phyloP scores from a whole-genome alignment of 2,113 vertebrate genomes.

The Octodon degus region DNA sequence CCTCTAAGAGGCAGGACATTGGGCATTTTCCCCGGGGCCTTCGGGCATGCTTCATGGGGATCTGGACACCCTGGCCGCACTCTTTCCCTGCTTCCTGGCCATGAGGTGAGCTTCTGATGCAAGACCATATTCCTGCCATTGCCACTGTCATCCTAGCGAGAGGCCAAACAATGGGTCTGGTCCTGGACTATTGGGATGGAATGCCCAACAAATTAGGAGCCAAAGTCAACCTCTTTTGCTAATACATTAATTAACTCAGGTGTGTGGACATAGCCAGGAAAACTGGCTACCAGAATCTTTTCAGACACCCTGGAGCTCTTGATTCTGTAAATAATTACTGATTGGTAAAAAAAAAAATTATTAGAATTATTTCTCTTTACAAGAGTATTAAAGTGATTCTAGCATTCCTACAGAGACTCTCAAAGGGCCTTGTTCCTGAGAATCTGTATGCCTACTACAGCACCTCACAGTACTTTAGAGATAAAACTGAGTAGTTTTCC shows the following conservation, averaged over 20 bases:
- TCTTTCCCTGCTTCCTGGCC: background rate
- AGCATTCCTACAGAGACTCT: conserved; percentile 31
- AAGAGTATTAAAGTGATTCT: conserved; percentile 31
- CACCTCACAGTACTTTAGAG: background rate
- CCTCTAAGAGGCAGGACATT: too few relatives aligned
- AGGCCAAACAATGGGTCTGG: background rate
- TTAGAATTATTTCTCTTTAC: conserved; percentile 59
- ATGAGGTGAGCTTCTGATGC: background rate
- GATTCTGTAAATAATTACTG: conserved; percentile 46
- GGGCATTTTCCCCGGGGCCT: background rate
- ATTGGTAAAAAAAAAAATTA: conserved; percentile 52
- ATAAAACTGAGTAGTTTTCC: conserved; percentile 31
- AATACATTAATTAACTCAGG: background rate
- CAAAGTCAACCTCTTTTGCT: background rate
- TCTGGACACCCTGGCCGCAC: rapidly evolving
- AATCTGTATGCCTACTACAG: conserved; percentile 56
- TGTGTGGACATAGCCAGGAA: background rate
- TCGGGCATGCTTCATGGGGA: background rate
- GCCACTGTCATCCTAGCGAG: background rate
- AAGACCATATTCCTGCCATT: background rate
- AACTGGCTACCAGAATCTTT: background rate
- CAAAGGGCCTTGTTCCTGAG: background rate
- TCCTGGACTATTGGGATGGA: too few relatives aligned
- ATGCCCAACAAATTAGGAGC: too few relatives aligned
- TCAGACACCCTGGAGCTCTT: background rate